Evolutionary conservation across 2,113 vertebrate species (phyloP).

Genomic region (Labeo catla): DNA sequence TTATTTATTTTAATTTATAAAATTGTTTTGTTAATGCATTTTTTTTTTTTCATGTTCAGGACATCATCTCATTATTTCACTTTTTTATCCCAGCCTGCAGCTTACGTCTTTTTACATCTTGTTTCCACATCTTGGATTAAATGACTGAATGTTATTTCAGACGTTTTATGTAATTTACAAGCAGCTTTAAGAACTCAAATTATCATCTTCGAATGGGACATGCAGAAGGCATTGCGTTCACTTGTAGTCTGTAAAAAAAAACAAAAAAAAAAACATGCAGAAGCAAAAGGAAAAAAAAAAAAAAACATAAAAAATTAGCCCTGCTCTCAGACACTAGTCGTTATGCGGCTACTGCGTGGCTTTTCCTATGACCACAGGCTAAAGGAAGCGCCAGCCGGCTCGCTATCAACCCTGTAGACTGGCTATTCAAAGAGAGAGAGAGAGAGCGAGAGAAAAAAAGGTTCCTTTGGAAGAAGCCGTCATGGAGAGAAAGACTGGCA

Average conservation of each 20-base stretch:
- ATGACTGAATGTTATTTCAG: conserved; percentile 32
- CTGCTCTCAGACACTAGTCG: conserved; percentile 73
- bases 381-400: conserved; percentile 66
- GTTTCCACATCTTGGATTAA: conserved; percentile 17
- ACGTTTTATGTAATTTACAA: conserved; percentile 36
- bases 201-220: conserved; percentile 22
- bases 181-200: conserved; percentile 40
- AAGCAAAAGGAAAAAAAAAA: conserved; percentile 9
- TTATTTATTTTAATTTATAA: too few relatives aligned
- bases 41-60: too few relatives aligned
- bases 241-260: conserved; percentile 63
- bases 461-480: conserved; percentile 62
- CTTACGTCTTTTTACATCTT: background rate
- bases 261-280: background rate
- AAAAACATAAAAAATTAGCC: conserved; percentile 72
- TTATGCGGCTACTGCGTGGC: conserved; percentile 71
- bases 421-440: conserved; percentile 65
- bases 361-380: conserved; percentile 70
- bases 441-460: background rate
- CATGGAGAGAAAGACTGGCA: conserved; percentile 64
- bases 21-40: background rate
- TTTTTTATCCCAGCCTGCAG: background rate
- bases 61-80: background rate
- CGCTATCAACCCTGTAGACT: conserved; percentile 69
- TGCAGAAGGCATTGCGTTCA: background rate